Percentiles rank a stretch among this genome's conserved stretches.
Conservation (phyloP, 2,888 invertebrate species). For the Tetranychus piercei region DNA sequence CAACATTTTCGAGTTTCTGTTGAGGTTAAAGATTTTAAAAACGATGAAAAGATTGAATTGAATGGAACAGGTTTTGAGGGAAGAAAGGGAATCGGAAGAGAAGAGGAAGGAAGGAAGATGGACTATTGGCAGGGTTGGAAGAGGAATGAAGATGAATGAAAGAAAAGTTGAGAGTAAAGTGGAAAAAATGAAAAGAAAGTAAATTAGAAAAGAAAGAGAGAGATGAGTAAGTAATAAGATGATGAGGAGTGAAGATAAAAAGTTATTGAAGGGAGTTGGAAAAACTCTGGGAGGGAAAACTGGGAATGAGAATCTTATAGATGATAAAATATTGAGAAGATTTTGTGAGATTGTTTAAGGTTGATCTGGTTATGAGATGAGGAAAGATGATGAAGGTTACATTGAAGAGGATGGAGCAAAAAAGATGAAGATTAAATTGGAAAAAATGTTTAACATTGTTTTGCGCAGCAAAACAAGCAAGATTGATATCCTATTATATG, state of each 20-base stretch:
- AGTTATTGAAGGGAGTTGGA: background rate
- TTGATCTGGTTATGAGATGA: background rate
- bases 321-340: background rate
- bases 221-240: background rate
- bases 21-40: background rate
- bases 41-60: background rate
- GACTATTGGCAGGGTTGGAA: background rate
- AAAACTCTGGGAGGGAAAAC: background rate
- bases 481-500: background rate
- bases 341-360: background rate
- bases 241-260: background rate
- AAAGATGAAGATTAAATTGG: conserved; percentile 1
- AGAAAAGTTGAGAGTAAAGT: background rate
- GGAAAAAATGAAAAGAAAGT: background rate
- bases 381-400: background rate
- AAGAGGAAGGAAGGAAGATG: background rate
- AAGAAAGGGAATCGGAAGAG: background rate
- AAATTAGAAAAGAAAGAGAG: background rate
- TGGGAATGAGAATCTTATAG: background rate
- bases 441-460: conserved; percentile 1
- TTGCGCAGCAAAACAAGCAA: background rate
- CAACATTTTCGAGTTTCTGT: too few species aligned
- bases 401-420: background rate
- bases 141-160: background rate
- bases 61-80: background rate